Conservation (phyloP, 2,797 vertebrate species). For the Chaetodon trifasciatus region DNA sequence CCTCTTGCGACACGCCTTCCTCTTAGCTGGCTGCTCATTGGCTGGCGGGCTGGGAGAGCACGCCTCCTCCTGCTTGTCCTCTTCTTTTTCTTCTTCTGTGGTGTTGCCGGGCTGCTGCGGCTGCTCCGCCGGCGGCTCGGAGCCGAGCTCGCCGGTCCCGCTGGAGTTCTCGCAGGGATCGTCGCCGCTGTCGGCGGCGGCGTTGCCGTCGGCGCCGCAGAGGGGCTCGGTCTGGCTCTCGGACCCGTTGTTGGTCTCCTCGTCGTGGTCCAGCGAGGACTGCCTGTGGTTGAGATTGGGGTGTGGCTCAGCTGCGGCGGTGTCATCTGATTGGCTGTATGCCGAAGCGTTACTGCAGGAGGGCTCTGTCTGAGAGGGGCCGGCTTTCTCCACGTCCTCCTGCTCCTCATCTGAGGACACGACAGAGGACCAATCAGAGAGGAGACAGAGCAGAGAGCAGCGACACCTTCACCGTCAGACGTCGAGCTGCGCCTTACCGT, state of each 20-base stretch:
- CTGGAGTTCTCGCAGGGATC: not conserved
- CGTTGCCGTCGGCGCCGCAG: not conserved
- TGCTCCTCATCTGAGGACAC: conserved; percentile 77
- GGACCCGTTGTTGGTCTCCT: conserved; percentile 52
- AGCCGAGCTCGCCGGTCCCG: no score
- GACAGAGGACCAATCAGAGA: conserved; percentile 8
- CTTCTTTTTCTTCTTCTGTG: conserved; percentile 57
- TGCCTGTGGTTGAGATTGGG: conserved; percentile 25
- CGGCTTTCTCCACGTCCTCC: conserved; percentile 63
- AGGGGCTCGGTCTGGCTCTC: conserved; percentile 24
- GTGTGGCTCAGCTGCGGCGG: not conserved
- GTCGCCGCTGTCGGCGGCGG: not conserved
- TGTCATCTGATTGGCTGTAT: conserved; percentile 49
- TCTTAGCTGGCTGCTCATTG: conserved; percentile 75
- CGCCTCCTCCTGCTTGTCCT: conserved; percentile 69
- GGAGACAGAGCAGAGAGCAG: no score
- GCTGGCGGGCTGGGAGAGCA: conserved; percentile 71
- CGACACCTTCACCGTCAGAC: no score
- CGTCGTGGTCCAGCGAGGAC: conserved; percentile 23
- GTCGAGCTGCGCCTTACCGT: conserved; percentile 62
- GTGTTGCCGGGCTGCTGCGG: conserved; percentile 12
- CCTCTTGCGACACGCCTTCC: conserved; percentile 72
- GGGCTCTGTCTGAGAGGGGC: conserved; percentile 54
- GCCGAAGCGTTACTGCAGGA: conserved; percentile 34
- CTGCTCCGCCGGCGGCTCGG: not conserved